Conservation (phyloP, 2,113 vertebrate genomes). For the Psilopogon haemacephalus region DNA sequence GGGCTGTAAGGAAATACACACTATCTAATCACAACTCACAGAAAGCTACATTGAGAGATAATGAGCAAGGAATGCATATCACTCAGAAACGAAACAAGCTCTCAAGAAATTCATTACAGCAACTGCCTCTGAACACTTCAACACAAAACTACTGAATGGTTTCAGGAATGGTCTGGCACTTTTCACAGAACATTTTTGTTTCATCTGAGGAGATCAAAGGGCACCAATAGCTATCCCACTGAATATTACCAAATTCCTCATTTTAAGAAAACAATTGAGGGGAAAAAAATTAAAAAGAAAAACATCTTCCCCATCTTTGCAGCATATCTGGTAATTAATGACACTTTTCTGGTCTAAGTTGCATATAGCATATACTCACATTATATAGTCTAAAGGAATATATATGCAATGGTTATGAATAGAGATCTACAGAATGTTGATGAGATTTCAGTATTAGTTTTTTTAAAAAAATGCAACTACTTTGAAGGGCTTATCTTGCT, state of each 20-base stretch:
- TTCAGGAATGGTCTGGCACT: not conserved
- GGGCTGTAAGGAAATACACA: not conserved
- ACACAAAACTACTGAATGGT: not conserved
- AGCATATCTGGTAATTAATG: not conserved
- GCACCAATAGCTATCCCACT: not conserved
- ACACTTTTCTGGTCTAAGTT: not conserved
- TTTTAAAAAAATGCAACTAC: not conserved
- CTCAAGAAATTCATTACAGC: not conserved
- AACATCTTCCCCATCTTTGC: not conserved
- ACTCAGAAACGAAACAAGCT: not conserved
- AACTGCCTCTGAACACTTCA: not conserved
- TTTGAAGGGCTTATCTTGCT: not conserved
- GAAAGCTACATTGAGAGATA: not conserved
- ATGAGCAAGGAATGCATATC: not conserved
- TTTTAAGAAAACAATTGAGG: not conserved
- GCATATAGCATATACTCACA: not conserved
- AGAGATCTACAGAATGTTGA: not conserved
- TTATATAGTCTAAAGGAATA: not conserved
- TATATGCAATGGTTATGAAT: not conserved
- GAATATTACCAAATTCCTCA: not conserved
- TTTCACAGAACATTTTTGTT: not conserved
- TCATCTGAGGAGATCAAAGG: not conserved
- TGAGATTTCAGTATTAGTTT: not conserved
- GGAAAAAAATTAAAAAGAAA: not conserved
- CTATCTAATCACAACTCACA: not conserved